Percentiles rank a stretch among this genome's conserved stretches.
Evolutionary conservation across 2,888 invertebrate genomes (phyloP).

Genomic region (Parasteatoda lunata): DNA sequence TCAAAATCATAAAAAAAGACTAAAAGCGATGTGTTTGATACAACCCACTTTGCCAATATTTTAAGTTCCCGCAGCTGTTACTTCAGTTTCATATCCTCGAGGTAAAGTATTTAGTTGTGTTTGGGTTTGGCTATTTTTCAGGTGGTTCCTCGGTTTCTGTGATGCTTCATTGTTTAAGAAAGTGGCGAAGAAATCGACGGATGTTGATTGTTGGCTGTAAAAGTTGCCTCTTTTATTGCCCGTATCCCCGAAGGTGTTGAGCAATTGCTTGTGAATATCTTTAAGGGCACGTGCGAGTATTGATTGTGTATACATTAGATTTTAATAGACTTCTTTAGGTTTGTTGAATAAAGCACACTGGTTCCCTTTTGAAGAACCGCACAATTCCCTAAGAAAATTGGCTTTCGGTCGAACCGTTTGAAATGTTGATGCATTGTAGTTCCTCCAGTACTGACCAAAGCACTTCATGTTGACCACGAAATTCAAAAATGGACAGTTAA

Average conservation of each 20-base stretch:
- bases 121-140: neutral
- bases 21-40: conserved; percentile 8
- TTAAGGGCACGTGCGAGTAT: too few relatives aligned
- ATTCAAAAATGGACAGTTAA: too few relatives aligned
- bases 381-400: too few relatives aligned
- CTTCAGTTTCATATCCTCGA: neutral
- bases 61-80: conserved; percentile 37
- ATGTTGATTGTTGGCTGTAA: neutral
- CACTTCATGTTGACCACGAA: too few relatives aligned
- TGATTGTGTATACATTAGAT: too few relatives aligned
- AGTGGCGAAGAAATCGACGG: neutral
- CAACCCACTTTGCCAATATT: conserved; percentile 55
- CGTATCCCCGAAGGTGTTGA: neutral
- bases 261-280: neutral
- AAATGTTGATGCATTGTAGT: too few relatives aligned
- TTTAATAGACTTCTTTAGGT: too few relatives aligned
- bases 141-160: neutral
- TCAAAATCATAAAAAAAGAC: conserved; percentile 39
- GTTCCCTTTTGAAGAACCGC: too few relatives aligned
- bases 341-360: too few relatives aligned
- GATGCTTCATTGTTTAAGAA: neutral
- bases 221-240: neutral
- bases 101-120: neutral
- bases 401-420: too few relatives aligned
- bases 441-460: too few relatives aligned